Evolutionary conservation across 2,113 vertebrate genomes (phyloP).

Genomic region (Excalfactoria chinensis): DNA sequence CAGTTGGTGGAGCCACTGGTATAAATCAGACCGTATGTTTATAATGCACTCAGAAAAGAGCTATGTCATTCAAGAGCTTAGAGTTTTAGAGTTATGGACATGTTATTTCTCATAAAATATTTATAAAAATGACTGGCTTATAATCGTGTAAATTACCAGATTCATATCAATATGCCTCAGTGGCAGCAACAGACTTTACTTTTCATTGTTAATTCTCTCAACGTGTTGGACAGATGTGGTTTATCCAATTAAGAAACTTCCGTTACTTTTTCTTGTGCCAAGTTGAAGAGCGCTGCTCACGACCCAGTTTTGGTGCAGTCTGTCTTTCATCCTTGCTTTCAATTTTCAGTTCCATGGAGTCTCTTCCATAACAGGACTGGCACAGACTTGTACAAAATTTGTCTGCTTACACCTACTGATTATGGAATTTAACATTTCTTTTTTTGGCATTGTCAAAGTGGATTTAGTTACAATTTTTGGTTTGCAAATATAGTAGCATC

Average conservation of each 20-base stretch:
- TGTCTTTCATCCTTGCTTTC: background rate
- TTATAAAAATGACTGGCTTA: background rate
- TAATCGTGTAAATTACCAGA: background rate
- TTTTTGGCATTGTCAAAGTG: rapidly evolving
- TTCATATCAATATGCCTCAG: background rate
- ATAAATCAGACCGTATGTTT: background rate
- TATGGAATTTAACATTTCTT: background rate
- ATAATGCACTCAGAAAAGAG: background rate
- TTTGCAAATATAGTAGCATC: background rate
- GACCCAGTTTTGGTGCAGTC: background rate
- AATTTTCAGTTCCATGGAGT: background rate
- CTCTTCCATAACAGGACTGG: background rate
- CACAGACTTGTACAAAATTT: background rate
- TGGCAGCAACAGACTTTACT: background rate
- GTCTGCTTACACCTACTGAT: background rate
- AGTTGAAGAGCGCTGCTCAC: background rate
- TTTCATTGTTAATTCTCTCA: slow-evolving; percentile 21
- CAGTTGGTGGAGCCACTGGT: background rate
- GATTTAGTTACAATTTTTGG: background rate
- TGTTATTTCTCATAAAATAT: background rate
- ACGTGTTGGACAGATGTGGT: slow-evolving; percentile 37
- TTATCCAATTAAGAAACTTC: slow-evolving; percentile 41
- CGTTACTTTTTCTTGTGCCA: slow-evolving; percentile 38
- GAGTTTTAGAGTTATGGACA: background rate
- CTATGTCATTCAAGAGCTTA: background rate